Conservation (phyloP, 2,797 vertebrate genomes). For the Gorsachius magnificus region DNA sequence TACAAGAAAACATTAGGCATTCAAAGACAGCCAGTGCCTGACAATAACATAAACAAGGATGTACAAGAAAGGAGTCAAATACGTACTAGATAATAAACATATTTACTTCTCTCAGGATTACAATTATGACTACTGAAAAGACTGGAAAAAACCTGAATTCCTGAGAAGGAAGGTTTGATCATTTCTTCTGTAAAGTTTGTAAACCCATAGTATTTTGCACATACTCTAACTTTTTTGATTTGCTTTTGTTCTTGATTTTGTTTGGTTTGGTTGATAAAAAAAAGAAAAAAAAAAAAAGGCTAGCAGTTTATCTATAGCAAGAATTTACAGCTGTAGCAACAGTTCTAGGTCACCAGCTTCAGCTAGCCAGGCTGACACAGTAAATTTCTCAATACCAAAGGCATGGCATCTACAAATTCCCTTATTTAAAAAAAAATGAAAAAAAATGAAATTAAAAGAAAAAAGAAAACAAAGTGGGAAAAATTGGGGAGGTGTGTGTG, state of each 20-base stretch:
- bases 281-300: not conserved
- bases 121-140: slow-evolving; percentile 13
- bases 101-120: slow-evolving; percentile 35
- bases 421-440: not conserved
- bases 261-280: not conserved
- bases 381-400: not conserved
- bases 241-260: not conserved
- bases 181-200: not conserved
- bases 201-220: not conserved
- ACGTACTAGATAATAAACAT: slow-evolving; percentile 13
- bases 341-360: not conserved
- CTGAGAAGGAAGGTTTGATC: not conserved
- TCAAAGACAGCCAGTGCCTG: slow-evolving; percentile 48
- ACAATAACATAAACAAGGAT: slow-evolving; percentile 28
- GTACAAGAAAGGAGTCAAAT: slow-evolving; percentile 30
- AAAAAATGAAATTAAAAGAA: not conserved
- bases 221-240: not conserved
- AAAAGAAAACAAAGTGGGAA: fast-evolving
- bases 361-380: not conserved
- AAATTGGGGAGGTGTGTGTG: fast-evolving
- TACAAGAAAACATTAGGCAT: slow-evolving; percentile 32
- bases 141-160: not conserved
- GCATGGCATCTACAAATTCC: not conserved
- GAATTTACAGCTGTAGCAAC: not conserved
- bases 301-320: slow-evolving; percentile 2